These are phyloP conservation scores for Thyatira batis DNA, from an alignment of 2,888 invertebrate genomes.

Conservation along the genomic window DNA sequence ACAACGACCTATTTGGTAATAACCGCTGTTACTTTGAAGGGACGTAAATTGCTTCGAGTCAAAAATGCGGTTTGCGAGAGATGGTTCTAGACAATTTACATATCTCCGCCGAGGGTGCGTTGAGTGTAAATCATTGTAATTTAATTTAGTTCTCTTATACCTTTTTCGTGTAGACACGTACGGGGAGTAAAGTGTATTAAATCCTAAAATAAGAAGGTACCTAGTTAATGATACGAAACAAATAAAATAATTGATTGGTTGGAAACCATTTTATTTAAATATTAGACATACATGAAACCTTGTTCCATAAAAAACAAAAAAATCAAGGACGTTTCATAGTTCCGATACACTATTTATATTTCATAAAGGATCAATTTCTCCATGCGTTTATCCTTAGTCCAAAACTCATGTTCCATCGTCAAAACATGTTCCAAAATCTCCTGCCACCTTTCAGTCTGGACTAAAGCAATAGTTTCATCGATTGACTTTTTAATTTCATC, in stretches of 20 bases:
- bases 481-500: background rate
- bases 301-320: too few relatives aligned
- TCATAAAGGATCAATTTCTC: background rate
- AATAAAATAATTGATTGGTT: too few relatives aligned
- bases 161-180: background rate
- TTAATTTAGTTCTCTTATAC: conserved; percentile 24
- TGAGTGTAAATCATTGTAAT: conserved; percentile 38
- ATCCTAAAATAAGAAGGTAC: conserved; percentile 3
- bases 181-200: conserved; percentile 10
- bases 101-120: conserved; percentile 18
- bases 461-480: background rate
- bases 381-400: background rate
- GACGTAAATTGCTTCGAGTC: conserved; percentile 45
- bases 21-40: conserved; percentile 23
- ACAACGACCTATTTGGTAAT: conserved; percentile 16
- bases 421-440: background rate
- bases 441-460: background rate
- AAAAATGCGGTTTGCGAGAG: conserved; percentile 28
- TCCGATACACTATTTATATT: too few relatives aligned
- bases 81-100: conserved; percentile 23
- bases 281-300: too few relatives aligned
- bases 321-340: too few relatives aligned
- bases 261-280: too few relatives aligned
- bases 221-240: background rate
- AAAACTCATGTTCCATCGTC: background rate